These are phyloP conservation scores for Astyanax mexicanus DNA, from an alignment of 2,797 vertebrate genomes.

Conservation along the genomic window DNA sequence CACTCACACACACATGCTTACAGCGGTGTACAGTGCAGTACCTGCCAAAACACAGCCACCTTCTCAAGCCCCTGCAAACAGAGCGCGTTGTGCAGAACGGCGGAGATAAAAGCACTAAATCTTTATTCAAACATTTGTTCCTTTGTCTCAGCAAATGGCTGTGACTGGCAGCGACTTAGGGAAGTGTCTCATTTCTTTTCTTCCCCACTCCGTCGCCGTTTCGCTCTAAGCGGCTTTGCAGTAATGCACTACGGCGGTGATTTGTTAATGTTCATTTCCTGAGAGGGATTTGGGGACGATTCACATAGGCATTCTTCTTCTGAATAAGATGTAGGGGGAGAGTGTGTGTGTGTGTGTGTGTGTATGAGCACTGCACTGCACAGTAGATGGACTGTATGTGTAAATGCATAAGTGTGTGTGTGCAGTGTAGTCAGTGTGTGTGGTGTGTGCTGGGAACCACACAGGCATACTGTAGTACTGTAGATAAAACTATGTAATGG, in stretches of 20 bases:
- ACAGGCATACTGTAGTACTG: background rate
- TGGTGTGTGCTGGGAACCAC: background rate
- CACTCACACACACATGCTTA: slow-evolving; percentile 27
- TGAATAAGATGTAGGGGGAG: slow-evolving; percentile 40
- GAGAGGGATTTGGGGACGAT: slow-evolving; percentile 74
- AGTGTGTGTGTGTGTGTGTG: slow-evolving; percentile 37
- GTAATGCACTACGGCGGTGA: slow-evolving; percentile 56
- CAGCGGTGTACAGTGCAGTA: background rate
- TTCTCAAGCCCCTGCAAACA: slow-evolving; percentile 45
- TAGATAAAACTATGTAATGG: too few relatives aligned
- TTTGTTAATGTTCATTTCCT: slow-evolving; percentile 73
- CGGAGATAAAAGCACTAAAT: slow-evolving; percentile 50
- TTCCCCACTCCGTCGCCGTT: slow-evolving; percentile 66
- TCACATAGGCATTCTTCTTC: slow-evolving; percentile 71
- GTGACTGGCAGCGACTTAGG: slow-evolving; percentile 64
- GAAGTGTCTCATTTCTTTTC: slow-evolving; percentile 67
- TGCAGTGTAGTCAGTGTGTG: background rate
- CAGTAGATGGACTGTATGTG: slow-evolving; percentile 6
- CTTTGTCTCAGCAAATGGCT: slow-evolving; percentile 68
- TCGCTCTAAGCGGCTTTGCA: slow-evolving; percentile 66
- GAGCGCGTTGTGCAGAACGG: slow-evolving; percentile 23
- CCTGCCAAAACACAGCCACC: slow-evolving; percentile 16
- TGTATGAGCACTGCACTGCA: slow-evolving; percentile 7
- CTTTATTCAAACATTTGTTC: slow-evolving; percentile 57
- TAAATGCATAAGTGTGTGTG: background rate